Evolutionary conservation across 2,888 invertebrate species (phyloP).

Genomic region (Eugnorisma glareosa): DNA sequence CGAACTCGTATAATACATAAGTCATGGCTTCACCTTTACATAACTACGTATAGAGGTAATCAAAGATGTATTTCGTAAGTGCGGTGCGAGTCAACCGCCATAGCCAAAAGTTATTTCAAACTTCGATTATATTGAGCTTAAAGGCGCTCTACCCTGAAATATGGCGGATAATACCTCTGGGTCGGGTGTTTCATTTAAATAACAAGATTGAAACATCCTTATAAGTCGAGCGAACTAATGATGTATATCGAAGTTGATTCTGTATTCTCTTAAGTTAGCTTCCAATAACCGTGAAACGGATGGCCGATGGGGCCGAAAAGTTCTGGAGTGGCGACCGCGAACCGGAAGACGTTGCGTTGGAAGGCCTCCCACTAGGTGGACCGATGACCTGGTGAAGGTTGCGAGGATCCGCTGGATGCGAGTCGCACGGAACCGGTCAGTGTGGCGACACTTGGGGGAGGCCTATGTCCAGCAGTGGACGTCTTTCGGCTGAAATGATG

Average conservation of each 20-base stretch:
- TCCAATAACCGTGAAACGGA: slow-evolving; percentile 29
- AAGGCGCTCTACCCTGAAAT: slow-evolving; percentile 85
- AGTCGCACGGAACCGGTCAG: too few species aligned
- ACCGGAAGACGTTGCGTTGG: too few species aligned
- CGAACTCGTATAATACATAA: slow-evolving; percentile 74
- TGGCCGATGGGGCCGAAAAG: too few species aligned
- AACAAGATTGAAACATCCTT: slow-evolving; percentile 73
- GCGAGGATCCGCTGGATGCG: too few species aligned
- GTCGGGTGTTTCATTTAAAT: slow-evolving; percentile 73
- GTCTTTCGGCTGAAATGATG: too few species aligned
- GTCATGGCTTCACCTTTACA: slow-evolving; percentile 65
- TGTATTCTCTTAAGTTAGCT: slow-evolving; percentile 46
- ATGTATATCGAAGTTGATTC: slow-evolving; percentile 60
- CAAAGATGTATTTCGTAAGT: slow-evolving; percentile 73
- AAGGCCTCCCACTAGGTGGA: too few species aligned
- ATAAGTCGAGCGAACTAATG: slow-evolving; percentile 66
- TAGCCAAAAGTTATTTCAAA: slow-evolving; percentile 80
- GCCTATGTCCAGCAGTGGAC: too few species aligned
- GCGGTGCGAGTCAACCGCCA: slow-evolving; percentile 77
- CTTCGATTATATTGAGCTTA: slow-evolving; percentile 81
- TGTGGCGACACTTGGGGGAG: too few species aligned
- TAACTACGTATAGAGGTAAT: slow-evolving; percentile 58
- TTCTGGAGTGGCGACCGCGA: too few species aligned
- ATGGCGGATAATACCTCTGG: slow-evolving; percentile 75
- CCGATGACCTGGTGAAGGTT: too few species aligned